These are phyloP conservation scores for Mya arenaria DNA, from an alignment of 1,140 invertebrate species.

Conservation along the genomic window DNA sequence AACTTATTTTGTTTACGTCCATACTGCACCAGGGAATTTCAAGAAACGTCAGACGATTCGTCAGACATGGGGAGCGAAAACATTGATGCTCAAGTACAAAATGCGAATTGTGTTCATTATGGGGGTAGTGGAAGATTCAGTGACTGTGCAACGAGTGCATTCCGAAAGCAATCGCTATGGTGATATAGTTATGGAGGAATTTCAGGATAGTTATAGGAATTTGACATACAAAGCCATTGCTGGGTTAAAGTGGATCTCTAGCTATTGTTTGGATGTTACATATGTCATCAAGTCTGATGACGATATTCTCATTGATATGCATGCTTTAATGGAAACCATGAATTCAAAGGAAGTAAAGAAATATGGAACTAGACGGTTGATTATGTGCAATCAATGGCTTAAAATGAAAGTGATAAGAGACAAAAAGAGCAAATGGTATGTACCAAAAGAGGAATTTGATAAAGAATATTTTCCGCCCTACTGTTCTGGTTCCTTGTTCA, in stretches of 20 bases:
- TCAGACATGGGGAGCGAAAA: conserved; percentile 77
- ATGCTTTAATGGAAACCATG: conserved; percentile 85
- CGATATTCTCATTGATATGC: conserved; percentile 77
- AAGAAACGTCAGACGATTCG: conserved; percentile 74
- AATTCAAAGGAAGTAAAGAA: conserved; percentile 64
- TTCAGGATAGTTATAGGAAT: conserved; percentile 90
- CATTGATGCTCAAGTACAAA: conserved; percentile 55
- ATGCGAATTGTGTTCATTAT: conserved; percentile 85
- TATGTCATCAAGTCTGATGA: conserved; percentile 83
- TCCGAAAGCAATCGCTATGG: conserved; percentile 85
- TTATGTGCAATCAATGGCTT: conserved; percentile 69
- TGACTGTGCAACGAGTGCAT: conserved; percentile 82
- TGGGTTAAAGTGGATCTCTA: conserved; percentile 90
- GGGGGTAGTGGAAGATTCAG: conserved; percentile 83
- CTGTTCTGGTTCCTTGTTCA: conserved; percentile 78
- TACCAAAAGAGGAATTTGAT: conserved; percentile 72
- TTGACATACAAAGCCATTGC: conserved; percentile 94
- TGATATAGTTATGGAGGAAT: conserved; percentile 91
- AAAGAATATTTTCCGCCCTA: conserved; percentile 76
- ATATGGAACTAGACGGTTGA: conserved; percentile 41
- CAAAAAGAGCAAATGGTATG: conserved; percentile 77
- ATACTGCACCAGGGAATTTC: conserved; percentile 72
- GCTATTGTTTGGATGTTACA: conserved; percentile 84
- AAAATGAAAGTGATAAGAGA: conserved; percentile 70
- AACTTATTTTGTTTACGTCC: conserved; percentile 73